Evolutionary conservation across 2,888 invertebrate genomes (phyloP), one percentile per base, ranked within the genome.

Genomic region (Synanthedon myopaeformis): DNA sequence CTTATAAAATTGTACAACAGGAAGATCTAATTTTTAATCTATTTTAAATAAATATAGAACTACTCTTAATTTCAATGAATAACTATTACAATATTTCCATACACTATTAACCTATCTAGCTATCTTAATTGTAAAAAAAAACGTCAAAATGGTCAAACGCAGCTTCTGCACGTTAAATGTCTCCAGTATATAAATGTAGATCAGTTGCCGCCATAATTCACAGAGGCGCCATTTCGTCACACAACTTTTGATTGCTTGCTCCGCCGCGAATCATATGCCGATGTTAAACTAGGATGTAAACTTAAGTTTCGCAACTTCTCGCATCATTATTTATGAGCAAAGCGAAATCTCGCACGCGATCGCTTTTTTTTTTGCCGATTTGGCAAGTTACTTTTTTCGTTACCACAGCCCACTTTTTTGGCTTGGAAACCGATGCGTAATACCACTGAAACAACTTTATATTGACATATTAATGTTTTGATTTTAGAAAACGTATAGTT

Each of bases 171-270:
- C 23, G 35, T 35, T 35, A 10, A 35, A 35, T 35, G 10, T 35
- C 1, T 8, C 10, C 35, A 35, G 35, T 35, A 3, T 35, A 35
- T 6, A n/a, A n/a, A n/a, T n/a, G n/a, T n/a, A 35, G 35, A 35
- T 35, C 35, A 35, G 35, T 35, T 35, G 12, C 11, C 12, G 8
- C 49, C 49, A 49, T 49, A 10, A 17, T 17, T 49, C 49, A 49
- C 17, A 5, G 14, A 35, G 50, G 45, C 54, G 55, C 59, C 61
- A 54, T 57, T 58, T 55, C 55, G 54, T 56, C 61, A 54, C 49
- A 59, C 60, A 79, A 80, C 64, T 79, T 78, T 72, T 74, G 79
- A 79, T 81, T 79, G 79, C 74, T 76, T 72, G 73, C 70, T 70
- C 67, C 69, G 65, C 68, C 72, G 69, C 66, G 74, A 76, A 76